Percentiles rank a stretch among this genome's conserved stretches.
These are phyloP conservation scores for Leptopilina clavipes DNA, from an alignment of 1,140 invertebrate genomes.

Conservation along the genomic window DNA sequence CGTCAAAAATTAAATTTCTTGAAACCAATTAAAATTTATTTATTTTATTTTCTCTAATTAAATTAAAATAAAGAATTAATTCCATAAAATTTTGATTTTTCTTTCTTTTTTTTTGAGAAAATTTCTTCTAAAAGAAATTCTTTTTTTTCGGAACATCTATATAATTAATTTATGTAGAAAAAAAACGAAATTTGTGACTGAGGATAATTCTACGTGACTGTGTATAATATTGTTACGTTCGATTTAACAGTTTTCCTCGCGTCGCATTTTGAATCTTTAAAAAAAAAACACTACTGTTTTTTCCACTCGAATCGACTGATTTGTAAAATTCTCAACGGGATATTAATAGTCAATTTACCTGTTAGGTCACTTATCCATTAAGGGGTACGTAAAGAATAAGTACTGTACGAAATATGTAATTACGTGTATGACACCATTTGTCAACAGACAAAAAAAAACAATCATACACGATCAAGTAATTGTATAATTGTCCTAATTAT, in stretches of 20 bases:
- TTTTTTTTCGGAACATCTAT: background rate
- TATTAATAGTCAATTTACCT: conserved; percentile 74
- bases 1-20: too few species aligned
- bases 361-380: conserved; percentile 64
- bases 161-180: background rate
- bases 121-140: too few species aligned
- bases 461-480: conserved; percentile 58
- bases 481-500: conserved; percentile 69
- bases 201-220: background rate
- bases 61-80: too few species aligned
- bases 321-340: conserved; percentile 72
- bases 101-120: background rate
- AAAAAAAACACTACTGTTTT: conserved; percentile 38
- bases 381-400: conserved; percentile 60
- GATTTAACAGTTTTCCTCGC: conserved; percentile 5
- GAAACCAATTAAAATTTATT: too few species aligned
- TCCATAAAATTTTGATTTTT: background rate
- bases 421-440: conserved; percentile 52
- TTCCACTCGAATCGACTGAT: conserved; percentile 68
- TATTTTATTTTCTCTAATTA: too few species aligned
- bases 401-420: conserved; percentile 59
- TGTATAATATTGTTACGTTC: conserved; percentile 21
- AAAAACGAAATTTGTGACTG: background rate
- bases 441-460: conserved; percentile 33
- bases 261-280: conserved; percentile 12